Evolutionary conservation across 2,797 vertebrate species (phyloP).

Genomic region (Hemibagrus guttatus): DNA sequence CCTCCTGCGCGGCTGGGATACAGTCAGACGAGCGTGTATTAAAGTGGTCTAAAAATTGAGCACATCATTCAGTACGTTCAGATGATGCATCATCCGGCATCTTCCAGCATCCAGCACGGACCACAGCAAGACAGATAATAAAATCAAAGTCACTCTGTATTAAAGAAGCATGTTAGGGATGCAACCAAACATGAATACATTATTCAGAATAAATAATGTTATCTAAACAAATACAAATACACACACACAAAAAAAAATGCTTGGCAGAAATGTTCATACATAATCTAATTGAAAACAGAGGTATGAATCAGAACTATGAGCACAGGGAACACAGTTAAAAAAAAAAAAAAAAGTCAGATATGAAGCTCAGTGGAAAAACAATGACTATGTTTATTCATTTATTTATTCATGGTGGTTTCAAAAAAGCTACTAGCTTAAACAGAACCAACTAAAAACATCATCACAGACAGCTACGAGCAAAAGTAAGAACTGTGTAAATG

Average conservation of each 20-base stretch:
- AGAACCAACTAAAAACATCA: not conserved
- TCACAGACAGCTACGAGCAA: not conserved
- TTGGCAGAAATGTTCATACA: not conserved
- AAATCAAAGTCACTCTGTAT: not conserved
- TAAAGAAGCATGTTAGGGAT: not conserved
- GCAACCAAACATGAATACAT: not conserved
- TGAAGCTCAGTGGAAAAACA: not conserved
- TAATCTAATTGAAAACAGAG: not conserved
- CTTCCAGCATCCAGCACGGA: constrained; percentile 21
- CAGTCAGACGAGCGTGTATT: constrained; percentile 44
- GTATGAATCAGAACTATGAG: not conserved
- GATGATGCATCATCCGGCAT: constrained; percentile 5
- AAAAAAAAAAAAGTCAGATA: not conserved
- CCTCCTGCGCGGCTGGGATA: constrained; percentile 45
- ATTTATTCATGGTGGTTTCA: not conserved
- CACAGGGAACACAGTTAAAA: not conserved
- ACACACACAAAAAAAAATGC: not conserved
- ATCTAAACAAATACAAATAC: not conserved
- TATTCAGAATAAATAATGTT: not conserved
- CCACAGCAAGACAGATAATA: not conserved
- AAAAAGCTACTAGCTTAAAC: not conserved
- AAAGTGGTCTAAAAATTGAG: constrained; percentile 11
- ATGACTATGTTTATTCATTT: not conserved
- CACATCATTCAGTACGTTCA: not conserved
- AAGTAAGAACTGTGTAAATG: not conserved